phyloP scores from a whole-genome alignment of 1,140 invertebrate genomes.

The Antheraea pernyi region DNA sequence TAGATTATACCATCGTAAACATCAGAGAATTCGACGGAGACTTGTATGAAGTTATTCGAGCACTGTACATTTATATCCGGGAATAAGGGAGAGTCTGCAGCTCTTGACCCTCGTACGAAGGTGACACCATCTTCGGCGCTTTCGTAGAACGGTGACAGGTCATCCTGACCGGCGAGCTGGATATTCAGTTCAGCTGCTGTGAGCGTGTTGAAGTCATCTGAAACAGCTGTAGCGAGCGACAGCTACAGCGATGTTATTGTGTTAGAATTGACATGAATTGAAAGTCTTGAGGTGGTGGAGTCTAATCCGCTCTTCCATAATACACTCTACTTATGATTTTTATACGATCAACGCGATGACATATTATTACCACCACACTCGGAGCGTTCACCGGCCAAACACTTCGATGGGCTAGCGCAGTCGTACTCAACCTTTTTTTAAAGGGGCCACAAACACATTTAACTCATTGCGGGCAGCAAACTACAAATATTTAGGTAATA shows the following conservation, averaged over 20 bases:
- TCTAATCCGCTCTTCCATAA: too few species aligned
- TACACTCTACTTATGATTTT: too few species aligned
- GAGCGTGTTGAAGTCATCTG: conserved; percentile 60
- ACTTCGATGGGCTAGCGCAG: too few species aligned
- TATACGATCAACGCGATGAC: too few species aligned
- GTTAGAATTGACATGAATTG: not conserved
- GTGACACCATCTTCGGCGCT: conserved; percentile 66
- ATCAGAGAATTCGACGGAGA: conserved; percentile 83
- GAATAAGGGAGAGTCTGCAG: conserved; percentile 52
- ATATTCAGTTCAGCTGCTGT: conserved; percentile 70
- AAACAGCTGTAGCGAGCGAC: conserved; percentile 76
- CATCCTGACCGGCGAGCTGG: conserved; percentile 60
- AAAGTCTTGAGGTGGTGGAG: not conserved
- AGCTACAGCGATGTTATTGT: conserved; percentile 47
- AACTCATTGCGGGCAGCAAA: too few species aligned
- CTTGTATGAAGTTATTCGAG: conserved; percentile 80
- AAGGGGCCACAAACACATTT: too few species aligned
- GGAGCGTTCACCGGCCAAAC: too few species aligned
- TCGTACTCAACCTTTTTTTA: too few species aligned
- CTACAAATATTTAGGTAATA: too few species aligned
- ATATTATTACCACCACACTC: too few species aligned
- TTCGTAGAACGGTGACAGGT: conserved; percentile 66
- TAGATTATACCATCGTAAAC: conserved; percentile 87
- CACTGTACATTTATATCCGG: conserved; percentile 84
- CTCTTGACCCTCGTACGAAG: conserved; percentile 66